phyloP scores from a whole-genome alignment of 2,113 vertebrate species.

The Pseudopodoces humilis region DNA sequence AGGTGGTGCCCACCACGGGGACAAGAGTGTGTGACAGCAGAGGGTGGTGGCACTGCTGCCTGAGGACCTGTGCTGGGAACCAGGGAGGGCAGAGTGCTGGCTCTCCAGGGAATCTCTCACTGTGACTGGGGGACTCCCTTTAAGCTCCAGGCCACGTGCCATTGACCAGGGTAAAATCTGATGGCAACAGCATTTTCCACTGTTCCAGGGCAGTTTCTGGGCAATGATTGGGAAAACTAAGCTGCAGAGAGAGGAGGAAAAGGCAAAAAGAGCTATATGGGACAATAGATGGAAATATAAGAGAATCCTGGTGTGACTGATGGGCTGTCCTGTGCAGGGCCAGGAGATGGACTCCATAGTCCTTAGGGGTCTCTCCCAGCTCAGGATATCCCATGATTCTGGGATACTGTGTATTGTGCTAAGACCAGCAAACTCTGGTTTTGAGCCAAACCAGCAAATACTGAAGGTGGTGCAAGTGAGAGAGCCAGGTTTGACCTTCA shows the following conservation, averaged over 20 bases:
- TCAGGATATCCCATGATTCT: neutral
- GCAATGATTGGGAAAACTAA: neutral
- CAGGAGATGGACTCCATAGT: neutral
- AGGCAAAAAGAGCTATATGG: neutral
- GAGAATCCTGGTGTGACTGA: neutral
- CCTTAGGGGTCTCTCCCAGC: neutral
- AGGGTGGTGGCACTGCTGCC: neutral
- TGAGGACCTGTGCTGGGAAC: neutral
- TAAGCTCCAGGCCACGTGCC: neutral
- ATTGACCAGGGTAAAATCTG: neutral
- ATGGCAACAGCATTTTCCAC: neutral
- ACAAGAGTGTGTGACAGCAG: neutral
- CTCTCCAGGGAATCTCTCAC: neutral
- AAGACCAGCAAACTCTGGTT: neutral
- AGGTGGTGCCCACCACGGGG: neutral
- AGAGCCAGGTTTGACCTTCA: neutral
- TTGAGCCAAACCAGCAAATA: conserved; percentile 13
- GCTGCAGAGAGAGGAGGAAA: neutral
- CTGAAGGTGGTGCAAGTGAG: neutral
- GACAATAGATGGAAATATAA: neutral
- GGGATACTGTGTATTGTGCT: neutral
- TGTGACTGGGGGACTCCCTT: neutral
- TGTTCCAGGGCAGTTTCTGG: neutral
- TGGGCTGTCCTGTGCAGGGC: neutral
- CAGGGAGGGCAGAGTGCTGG: neutral